Conservation (phyloP, 2,113 vertebrate species). For the Taxidea taxus region DNA sequence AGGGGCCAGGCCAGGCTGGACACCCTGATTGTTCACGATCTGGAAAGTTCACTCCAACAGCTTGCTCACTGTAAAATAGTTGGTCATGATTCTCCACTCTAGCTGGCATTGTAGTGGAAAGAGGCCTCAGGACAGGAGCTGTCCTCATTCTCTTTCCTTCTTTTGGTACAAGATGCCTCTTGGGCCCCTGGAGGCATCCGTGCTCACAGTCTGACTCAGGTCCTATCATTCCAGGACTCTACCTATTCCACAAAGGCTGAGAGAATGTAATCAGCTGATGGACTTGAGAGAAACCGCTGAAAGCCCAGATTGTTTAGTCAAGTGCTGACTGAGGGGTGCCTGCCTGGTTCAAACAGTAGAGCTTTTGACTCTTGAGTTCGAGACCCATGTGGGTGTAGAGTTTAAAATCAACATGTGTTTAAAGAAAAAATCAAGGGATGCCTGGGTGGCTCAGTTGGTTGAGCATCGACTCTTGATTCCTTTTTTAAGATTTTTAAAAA, state of each 20-base stretch:
- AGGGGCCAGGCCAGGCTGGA: not conserved
- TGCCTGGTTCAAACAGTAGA: not conserved
- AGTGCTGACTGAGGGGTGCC: not conserved
- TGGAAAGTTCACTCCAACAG: not conserved
- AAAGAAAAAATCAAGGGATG: not conserved
- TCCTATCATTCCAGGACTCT: not conserved
- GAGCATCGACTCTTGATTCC: not conserved
- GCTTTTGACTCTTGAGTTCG: not conserved
- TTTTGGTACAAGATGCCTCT: not conserved
- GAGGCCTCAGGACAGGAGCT: accelerated
- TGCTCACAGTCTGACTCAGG: not conserved
- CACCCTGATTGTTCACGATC: accelerated
- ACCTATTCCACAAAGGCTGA: not conserved
- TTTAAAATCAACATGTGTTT: not conserved
- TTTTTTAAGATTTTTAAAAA: too few relatives aligned
- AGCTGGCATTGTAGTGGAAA: not conserved
- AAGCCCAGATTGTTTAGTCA: not conserved
- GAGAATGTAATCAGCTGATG: not conserved
- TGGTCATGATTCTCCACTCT: accelerated
- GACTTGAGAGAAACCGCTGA: not conserved
- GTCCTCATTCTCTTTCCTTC: not conserved
- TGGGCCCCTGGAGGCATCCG: not conserved
- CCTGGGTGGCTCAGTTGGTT: not conserved
- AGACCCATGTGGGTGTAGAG: not conserved
- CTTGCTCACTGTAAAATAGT: accelerated